These are phyloP conservation scores for Zhuqinia jingwanae DNA, from an alignment of 2,888 invertebrate species.

Conservation along the genomic window DNA sequence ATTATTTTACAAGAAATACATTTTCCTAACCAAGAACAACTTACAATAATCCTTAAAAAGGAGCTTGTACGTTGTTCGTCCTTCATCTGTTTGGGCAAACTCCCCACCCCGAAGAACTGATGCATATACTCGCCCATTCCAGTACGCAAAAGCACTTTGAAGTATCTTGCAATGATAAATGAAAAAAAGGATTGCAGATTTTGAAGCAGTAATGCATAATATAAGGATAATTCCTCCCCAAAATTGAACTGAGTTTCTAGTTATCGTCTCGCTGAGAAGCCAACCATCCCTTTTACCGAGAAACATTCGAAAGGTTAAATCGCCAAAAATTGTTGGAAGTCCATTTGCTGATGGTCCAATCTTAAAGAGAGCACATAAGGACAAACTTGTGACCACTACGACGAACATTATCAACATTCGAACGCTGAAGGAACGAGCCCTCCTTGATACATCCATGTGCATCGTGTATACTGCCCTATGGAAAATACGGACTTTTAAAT, in stretches of 20 bases:
- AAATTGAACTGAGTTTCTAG: slow-evolving; percentile 11
- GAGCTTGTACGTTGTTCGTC: slow-evolving; percentile 45
- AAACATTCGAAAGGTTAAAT: slow-evolving; percentile 61
- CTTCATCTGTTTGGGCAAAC: slow-evolving; percentile 65
- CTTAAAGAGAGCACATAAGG: slow-evolving; percentile 32
- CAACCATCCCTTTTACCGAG: background rate
- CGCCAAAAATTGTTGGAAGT: slow-evolving; percentile 58
- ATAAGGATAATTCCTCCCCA: slow-evolving; percentile 46
- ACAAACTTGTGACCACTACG: background rate
- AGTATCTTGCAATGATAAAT: slow-evolving; percentile 70
- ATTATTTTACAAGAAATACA: too few species aligned
- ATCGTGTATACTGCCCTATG: slow-evolving; percentile 68
- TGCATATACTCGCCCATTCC: slow-evolving; percentile 74
- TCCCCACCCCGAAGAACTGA: slow-evolving; percentile 63
- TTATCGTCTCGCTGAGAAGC: background rate
- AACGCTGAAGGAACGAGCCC: slow-evolving; percentile 7
- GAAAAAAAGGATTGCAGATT: slow-evolving; percentile 65
- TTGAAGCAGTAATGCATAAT: slow-evolving; percentile 57
- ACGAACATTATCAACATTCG: slow-evolving; percentile 24
- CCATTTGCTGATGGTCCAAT: slow-evolving; percentile 49
- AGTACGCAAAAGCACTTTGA: slow-evolving; percentile 64
- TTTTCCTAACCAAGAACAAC: too few species aligned
- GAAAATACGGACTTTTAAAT: background rate
- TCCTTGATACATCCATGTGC: slow-evolving; percentile 70
- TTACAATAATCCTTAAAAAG: slow-evolving; percentile 70